Percentiles rank a stretch among this genome's conserved stretches.
phyloP scores from a whole-genome alignment of 2,113 vertebrate species.

The Chinchilla lanigera region DNA sequence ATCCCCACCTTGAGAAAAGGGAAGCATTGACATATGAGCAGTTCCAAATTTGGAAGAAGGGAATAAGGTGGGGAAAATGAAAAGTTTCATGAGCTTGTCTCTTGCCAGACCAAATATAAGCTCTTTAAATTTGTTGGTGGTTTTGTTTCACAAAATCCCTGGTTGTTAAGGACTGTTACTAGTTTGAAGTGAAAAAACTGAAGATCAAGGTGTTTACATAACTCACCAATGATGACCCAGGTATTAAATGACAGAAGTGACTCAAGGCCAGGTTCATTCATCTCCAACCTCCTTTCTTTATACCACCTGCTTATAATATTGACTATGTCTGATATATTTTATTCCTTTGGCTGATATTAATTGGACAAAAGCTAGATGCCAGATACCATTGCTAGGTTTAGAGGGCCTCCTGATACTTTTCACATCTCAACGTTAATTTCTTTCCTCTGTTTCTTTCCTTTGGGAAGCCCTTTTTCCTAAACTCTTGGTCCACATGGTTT shows the following conservation, averaged over 20 bases:
- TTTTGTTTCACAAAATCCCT: constrained; percentile 9
- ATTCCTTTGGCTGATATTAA: neutral
- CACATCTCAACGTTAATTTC: neutral
- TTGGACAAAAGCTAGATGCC: neutral
- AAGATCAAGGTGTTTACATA: neutral
- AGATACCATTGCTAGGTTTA: neutral
- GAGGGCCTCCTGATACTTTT: neutral
- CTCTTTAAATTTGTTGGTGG: neutral
- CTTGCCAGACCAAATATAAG: neutral
- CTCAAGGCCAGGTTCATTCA: constrained; percentile 11
- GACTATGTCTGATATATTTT: neutral
- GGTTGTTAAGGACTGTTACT: neutral
- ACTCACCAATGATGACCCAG: neutral
- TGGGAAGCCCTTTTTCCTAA: neutral
- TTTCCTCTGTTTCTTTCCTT: neutral
- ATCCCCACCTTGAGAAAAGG: neutral
- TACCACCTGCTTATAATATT: neutral
- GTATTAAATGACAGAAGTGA: neutral
- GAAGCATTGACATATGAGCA: neutral
- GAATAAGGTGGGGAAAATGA: neutral
- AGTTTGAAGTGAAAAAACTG: neutral
- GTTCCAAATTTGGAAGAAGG: neutral
- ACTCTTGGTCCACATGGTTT: neutral
- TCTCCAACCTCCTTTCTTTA: neutral
- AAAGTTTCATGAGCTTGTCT: neutral